Evolutionary conservation across 2,113 vertebrate species (phyloP).

Genomic region (Dissostichus mawsoni): DNA sequence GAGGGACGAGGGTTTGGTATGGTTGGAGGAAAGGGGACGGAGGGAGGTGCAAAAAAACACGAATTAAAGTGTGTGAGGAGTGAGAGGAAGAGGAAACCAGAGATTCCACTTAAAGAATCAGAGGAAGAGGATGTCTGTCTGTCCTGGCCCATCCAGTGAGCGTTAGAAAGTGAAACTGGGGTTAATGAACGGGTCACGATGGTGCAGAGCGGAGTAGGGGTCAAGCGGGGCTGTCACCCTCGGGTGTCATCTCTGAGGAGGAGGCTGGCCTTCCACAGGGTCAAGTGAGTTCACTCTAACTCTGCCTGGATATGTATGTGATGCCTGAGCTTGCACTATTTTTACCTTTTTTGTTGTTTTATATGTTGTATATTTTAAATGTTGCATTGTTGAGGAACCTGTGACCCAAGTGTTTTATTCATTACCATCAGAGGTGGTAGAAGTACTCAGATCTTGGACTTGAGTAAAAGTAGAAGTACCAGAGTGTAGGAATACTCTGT

Average conservation of each 20-base stretch:
- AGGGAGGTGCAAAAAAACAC: slow-evolving; percentile 14
- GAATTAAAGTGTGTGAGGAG: neutral
- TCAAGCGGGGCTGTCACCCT: slow-evolving; percentile 65
- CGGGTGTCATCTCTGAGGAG: slow-evolving; percentile 67
- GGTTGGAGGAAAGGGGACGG: neutral
- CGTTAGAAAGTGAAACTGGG: neutral
- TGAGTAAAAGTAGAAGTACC: too few relatives aligned
- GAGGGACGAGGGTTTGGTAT: neutral
- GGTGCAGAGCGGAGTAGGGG: slow-evolving; percentile 67
- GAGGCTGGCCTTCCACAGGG: slow-evolving; percentile 64
- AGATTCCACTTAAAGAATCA: neutral
- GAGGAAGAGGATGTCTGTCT: neutral
- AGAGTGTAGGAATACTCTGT: too few relatives aligned
- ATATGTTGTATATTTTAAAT: too few relatives aligned
- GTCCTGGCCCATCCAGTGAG: neutral
- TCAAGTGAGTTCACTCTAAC: slow-evolving; percentile 61
- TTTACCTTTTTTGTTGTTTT: too few relatives aligned
- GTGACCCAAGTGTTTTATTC: too few relatives aligned
- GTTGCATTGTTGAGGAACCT: too few relatives aligned
- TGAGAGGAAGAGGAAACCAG: neutral
- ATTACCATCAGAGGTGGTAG: too few relatives aligned
- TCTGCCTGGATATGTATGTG: neutral
- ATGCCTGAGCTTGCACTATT: too few relatives aligned
- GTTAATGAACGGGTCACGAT: slow-evolving; percentile 44
- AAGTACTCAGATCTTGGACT: too few relatives aligned